Conservation (phyloP, 2,113 vertebrate species). For the Monarcha castaneiventris region DNA sequence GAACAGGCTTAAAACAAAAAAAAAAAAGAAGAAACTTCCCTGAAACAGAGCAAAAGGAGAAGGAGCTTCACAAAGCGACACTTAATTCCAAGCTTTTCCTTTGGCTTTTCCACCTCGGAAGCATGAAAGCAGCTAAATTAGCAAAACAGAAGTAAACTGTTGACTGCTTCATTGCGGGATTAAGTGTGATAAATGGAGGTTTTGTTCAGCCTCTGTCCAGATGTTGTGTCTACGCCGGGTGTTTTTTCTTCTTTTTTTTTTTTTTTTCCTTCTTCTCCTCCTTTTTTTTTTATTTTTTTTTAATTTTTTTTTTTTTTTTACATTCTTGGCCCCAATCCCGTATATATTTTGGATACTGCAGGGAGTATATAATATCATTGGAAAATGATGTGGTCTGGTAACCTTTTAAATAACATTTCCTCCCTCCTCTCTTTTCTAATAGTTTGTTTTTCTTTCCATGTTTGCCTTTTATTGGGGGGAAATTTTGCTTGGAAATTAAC, state of each 20-base stretch:
- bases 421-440: slow-evolving; percentile 97
- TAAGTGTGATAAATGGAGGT: slow-evolving; percentile 98
- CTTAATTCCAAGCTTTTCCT: slow-evolving; percentile 75
- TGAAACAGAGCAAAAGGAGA: slow-evolving; percentile 20
- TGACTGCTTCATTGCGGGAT: slow-evolving; percentile 89
- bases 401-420: slow-evolving; percentile 99
- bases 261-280: slow-evolving; percentile 16
- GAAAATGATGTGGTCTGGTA: slow-evolving; percentile 99
- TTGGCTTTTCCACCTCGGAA: slow-evolving; percentile 71
- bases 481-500: slow-evolving; percentile 75
- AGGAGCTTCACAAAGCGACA: slow-evolving; percentile 63
- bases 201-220: slow-evolving; percentile 98
- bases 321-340: slow-evolving; percentile 94
- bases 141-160: slow-evolving; percentile 91
- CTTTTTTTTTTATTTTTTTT: neutral
- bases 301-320: slow-evolving; percentile 79
- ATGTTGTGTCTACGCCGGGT: slow-evolving; percentile 93
- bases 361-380: slow-evolving; percentile 99
- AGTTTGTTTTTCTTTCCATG: slow-evolving; percentile 99
- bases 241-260: slow-evolving; percentile 78
- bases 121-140: slow-evolving; percentile 85
- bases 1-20: neutral
- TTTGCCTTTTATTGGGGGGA: slow-evolving; percentile 95
- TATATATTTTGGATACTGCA: slow-evolving; percentile 99
- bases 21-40: neutral